These are phyloP conservation scores for Campoplex capitator DNA, from an alignment of 2,888 invertebrate species.

Conservation along the genomic window DNA sequence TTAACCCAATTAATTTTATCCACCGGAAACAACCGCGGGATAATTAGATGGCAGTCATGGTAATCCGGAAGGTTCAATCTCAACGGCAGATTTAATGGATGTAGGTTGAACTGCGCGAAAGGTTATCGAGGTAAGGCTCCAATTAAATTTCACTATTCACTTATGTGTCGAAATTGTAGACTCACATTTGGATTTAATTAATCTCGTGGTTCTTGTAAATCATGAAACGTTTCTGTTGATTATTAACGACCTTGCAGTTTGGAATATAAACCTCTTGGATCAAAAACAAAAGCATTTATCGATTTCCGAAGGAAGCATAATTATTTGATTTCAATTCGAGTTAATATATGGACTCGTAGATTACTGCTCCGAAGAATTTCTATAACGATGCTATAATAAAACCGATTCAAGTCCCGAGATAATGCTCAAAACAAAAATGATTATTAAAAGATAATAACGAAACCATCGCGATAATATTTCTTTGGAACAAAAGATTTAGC, in stretches of 20 bases:
- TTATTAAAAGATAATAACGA: not conserved
- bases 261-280: not conserved
- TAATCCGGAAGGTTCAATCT: constrained; percentile 15
- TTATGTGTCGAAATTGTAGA: not conserved
- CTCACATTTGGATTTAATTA: not conserved
- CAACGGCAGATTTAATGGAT: constrained; percentile 8
- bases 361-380: not conserved
- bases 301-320: not conserved
- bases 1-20: constrained; percentile 13
- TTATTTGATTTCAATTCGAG: not conserved
- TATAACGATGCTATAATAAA: not conserved
- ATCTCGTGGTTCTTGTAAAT: not conserved
- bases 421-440: not conserved
- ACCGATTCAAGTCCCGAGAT: too few species aligned
- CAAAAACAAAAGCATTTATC: not conserved
- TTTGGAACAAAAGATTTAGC: not conserved
- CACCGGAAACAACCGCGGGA: not conserved
- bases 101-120: constrained; percentile 3
- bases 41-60: constrained; percentile 16
- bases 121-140: not conserved
- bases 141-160: not conserved
- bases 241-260: not conserved
- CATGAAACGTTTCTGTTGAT: not conserved
- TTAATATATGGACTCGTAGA: not conserved
- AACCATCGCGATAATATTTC: not conserved